Base-by-base conservation (phyloP, 1,140 invertebrate species). In the Spodoptera frugiperda region DNA sequence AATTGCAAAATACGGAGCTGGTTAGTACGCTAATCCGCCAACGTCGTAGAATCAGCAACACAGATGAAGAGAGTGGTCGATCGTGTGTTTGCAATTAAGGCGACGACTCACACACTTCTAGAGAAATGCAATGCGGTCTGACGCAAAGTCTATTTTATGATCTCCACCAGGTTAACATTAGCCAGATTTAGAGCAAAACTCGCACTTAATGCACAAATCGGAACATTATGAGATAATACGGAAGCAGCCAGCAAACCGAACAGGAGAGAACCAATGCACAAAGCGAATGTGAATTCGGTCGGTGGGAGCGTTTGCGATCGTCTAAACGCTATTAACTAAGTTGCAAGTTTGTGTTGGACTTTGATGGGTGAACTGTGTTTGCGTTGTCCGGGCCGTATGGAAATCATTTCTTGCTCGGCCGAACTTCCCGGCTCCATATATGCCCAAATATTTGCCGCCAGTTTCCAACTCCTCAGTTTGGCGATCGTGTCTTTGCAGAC, bases 321-420 rank as follows among this genome's bases (percentile, higher is more conserved):
- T 82, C 82, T 83, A 88, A 90, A 87, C 83, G 84, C 88, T 91
- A 92, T 92, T 92, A 92, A 88, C 87, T 85, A 90, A 92, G 86
- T 91, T 88, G 79, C 80, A 81, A 82, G 88, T 89, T 91, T 87
- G 83, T 88, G 84, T 91, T 87, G 86, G 83, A 90, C 85, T 92
- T 92, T 89, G 89, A 91, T 88, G 87, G 88, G 89, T 88, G 87
- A 86, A 82, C 81, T 78, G 80, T 89, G 88, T 90, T 91, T 91
- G 83, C 84, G 46, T 82, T 83, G 83, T 86, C 85, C 85, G 87
- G 84, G 78, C 80, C 81, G 77, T 89, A 90, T 91, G 86, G 89
- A 92, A 92, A 91, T 91, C 70, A 93, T 93, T 91, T 91, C 90
- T 89, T 93, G 87, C 88, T 88, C 83, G 84, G 81, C 54, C 79